A percentile compares a stretch with the other conserved stretches of the same genome.
These are phyloP conservation scores for Phylloscopus whistleri DNA, from an alignment of 2,113 vertebrate genomes.

Conservation along the genomic window DNA sequence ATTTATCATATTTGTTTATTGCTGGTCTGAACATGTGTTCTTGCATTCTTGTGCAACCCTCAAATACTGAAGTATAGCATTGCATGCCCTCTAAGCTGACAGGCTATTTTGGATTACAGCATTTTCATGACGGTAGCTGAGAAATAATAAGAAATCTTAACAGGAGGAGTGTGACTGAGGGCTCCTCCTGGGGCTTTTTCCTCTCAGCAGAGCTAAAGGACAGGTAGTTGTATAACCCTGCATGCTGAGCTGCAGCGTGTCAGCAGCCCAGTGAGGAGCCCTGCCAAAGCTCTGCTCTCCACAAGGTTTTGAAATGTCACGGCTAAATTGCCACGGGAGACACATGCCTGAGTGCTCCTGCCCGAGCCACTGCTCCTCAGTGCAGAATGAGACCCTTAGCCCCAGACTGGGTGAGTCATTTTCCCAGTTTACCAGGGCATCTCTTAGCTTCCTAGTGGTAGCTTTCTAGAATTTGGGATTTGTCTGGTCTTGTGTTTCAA, in stretches of 20 bases:
- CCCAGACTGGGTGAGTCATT: not conserved
- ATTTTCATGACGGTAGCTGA: not conserved
- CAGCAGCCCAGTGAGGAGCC: not conserved
- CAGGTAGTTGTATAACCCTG: not conserved
- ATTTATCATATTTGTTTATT: not conserved
- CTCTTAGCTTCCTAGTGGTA: fast-evolving
- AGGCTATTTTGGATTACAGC: slow-evolving; percentile 19
- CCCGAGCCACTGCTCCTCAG: not conserved
- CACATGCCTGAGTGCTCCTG: not conserved
- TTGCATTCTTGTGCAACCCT: not conserved
- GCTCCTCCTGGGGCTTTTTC: not conserved
- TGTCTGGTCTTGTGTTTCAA: not conserved
- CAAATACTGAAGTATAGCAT: not conserved
- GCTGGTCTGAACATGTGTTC: not conserved
- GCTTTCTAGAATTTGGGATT: not conserved
- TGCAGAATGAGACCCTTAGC: not conserved
- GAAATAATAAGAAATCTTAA: slow-evolving; percentile 14
- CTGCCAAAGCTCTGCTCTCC: not conserved
- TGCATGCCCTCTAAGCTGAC: not conserved
- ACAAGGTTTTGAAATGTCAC: not conserved
- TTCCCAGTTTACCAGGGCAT: not conserved
- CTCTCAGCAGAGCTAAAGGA: not conserved
- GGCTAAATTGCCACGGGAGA: not conserved
- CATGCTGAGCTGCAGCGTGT: not conserved
- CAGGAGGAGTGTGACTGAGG: not conserved